These are phyloP conservation scores for Zaprionus lachaisei DNA, from an alignment of 1,140 invertebrate genomes.

Conservation along the genomic window DNA sequence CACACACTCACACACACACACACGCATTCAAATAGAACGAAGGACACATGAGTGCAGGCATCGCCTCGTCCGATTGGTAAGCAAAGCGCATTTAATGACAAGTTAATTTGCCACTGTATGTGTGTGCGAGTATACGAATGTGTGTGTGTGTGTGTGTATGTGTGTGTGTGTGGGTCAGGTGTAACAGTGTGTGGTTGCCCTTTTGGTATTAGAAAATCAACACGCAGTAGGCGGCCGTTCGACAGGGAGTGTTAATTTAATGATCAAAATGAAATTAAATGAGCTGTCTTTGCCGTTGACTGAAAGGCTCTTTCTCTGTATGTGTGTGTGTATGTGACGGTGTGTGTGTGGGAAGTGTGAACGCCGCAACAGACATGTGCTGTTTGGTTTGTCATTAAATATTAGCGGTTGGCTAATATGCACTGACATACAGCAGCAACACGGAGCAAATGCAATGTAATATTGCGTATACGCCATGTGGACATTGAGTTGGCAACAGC, in stretches of 20 bases:
- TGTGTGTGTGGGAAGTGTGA: neutral
- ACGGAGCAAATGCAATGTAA: neutral
- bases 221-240: slow-evolving; percentile 45
- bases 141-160: slow-evolving; percentile 1
- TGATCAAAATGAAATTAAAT: slow-evolving; percentile 68
- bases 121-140: neutral
- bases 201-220: slow-evolving; percentile 58
- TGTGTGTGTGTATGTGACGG: slow-evolving; percentile 1
- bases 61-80: slow-evolving; percentile 15
- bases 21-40: neutral
- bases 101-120: slow-evolving; percentile 59
- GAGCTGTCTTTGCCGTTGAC: slow-evolving; percentile 51
- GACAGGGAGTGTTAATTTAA: slow-evolving; percentile 59
- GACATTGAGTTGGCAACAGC: no score
- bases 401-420: slow-evolving; percentile 28
- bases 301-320: slow-evolving; percentile 12
- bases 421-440: neutral
- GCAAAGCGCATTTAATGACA: slow-evolving; percentile 65
- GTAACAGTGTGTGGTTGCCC: slow-evolving; percentile 18
- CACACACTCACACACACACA: neutral
- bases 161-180: slow-evolving; percentile 13
- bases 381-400: slow-evolving; percentile 17
- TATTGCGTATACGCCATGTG: slow-evolving; percentile 20
- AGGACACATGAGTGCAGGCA: slow-evolving; percentile 16
- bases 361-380: neutral